phyloP scores from a whole-genome alignment of 2,888 invertebrate genomes.

The Epinotia ramella region DNA sequence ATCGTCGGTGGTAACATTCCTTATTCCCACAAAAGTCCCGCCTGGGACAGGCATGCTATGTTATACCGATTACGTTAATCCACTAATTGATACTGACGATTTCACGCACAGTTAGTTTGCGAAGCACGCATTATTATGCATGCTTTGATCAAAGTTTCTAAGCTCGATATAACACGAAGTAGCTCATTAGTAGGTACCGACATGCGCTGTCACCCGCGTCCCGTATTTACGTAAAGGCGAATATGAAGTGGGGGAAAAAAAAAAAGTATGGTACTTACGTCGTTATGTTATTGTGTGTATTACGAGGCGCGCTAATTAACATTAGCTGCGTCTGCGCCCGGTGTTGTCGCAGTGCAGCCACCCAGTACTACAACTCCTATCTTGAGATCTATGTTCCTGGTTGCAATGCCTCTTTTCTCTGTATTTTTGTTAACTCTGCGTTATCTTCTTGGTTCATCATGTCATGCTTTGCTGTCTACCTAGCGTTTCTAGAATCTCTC shows the following conservation, averaged over 20 bases:
- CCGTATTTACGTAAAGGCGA: neutral
- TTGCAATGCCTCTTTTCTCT: neutral
- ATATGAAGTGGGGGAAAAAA: neutral
- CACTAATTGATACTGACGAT: neutral
- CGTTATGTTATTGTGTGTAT: neutral
- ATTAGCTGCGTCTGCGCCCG: slow-evolving; percentile 26
- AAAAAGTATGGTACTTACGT: neutral
- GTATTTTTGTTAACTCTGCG: neutral
- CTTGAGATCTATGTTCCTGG: neutral
- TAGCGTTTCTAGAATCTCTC: too few species aligned
- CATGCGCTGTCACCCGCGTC: slow-evolving; percentile 6
- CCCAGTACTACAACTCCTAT: slow-evolving; percentile 7
- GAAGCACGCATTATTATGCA: slow-evolving; percentile 7
- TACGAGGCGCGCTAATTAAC: slow-evolving; percentile 22
- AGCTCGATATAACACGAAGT: slow-evolving; percentile 14
- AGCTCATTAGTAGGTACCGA: slow-evolving; percentile 20
- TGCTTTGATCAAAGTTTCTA: slow-evolving; percentile 19
- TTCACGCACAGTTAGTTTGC: slow-evolving; percentile 2
- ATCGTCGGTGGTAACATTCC: too few species aligned
- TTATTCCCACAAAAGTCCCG: too few species aligned
- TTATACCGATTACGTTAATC: neutral
- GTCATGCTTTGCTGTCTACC: too few species aligned
- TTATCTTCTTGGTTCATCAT: neutral
- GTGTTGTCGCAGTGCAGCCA: slow-evolving; percentile 4
- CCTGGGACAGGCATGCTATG: neutral